Evolutionary conservation across 1,140 invertebrate genomes (phyloP).

Genomic region (Helicoverpa zea): DNA sequence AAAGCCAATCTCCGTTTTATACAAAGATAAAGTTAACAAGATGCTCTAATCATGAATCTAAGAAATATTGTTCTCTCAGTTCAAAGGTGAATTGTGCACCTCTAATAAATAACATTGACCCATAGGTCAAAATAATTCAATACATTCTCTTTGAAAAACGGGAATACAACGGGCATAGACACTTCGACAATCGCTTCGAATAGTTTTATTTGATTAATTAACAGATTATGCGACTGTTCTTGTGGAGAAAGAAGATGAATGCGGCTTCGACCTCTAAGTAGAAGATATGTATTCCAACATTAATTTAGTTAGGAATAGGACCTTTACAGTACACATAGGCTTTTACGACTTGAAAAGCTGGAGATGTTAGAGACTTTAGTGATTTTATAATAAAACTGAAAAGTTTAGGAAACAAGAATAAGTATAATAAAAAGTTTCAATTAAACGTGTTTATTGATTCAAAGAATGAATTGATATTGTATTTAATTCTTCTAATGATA

Average conservation of each 20-base stretch:
- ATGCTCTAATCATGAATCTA: slow-evolving; percentile 39
- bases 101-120: slow-evolving; percentile 58
- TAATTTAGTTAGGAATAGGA: too few species aligned
- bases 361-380: too few species aligned
- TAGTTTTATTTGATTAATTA: slow-evolving; percentile 50
- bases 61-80: slow-evolving; percentile 51
- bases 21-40: slow-evolving; percentile 45
- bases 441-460: too few species aligned
- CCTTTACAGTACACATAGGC: too few species aligned
- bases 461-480: too few species aligned
- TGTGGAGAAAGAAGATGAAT: not conserved
- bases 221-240: slow-evolving; percentile 38
- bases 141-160: slow-evolving; percentile 56
- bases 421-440: too few species aligned
- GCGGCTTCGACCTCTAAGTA: too few species aligned
- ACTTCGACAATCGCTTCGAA: slow-evolving; percentile 23
- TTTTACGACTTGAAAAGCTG: too few species aligned
- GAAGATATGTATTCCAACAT: too few species aligned
- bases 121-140: slow-evolving; percentile 59
- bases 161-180: slow-evolving; percentile 27
- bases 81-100: slow-evolving; percentile 49
- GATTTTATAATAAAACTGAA: too few species aligned
- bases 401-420: too few species aligned
- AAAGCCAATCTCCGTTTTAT: slow-evolving; percentile 10
- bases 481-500: not conserved